These are phyloP conservation scores for Brassicogethes aeneus DNA, from an alignment of 2,888 invertebrate species.

Conservation along the genomic window DNA sequence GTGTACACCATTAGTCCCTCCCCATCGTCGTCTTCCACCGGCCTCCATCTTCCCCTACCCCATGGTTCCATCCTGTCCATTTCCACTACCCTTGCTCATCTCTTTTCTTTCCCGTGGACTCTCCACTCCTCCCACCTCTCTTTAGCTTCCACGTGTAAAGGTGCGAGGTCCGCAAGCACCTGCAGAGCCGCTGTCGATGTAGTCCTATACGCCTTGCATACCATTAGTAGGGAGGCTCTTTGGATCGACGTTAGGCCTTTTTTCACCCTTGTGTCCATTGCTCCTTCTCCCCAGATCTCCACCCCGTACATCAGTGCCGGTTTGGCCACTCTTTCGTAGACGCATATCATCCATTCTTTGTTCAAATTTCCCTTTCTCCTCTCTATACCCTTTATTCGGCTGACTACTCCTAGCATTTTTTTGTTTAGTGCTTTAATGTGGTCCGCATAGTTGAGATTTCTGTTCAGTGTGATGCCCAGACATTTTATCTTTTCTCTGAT, in stretches of 20 bases:
- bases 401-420: too few species aligned
- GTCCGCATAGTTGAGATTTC: slow-evolving; percentile 4
- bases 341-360: slow-evolving; percentile 4
- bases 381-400: slow-evolving; percentile 1
- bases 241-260: slow-evolving; percentile 13
- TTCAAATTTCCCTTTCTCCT: slow-evolving; percentile 6
- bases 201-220: slow-evolving; percentile 15
- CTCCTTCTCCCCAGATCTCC: slow-evolving; percentile 3
- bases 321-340: slow-evolving; percentile 9
- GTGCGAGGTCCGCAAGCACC: neutral
- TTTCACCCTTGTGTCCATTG: slow-evolving; percentile 8
- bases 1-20: too few species aligned
- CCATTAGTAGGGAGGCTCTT: slow-evolving; percentile 12
- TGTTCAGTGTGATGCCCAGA: slow-evolving; percentile 9
- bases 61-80: too few species aligned
- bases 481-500: too few species aligned
- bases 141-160: too few species aligned
- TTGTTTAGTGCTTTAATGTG: too few species aligned
- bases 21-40: slow-evolving; percentile 41
- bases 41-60: too few species aligned
- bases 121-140: too few species aligned
- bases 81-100: too few species aligned
- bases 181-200: slow-evolving; percentile 8
- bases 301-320: slow-evolving; percentile 16
- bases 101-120: too few species aligned